A percentile compares a stretch with the other conserved stretches of the same genome.
These are phyloP conservation scores for Litoditis marina DNA, from an alignment of 2,888 invertebrate genomes.

Conservation along the genomic window DNA sequence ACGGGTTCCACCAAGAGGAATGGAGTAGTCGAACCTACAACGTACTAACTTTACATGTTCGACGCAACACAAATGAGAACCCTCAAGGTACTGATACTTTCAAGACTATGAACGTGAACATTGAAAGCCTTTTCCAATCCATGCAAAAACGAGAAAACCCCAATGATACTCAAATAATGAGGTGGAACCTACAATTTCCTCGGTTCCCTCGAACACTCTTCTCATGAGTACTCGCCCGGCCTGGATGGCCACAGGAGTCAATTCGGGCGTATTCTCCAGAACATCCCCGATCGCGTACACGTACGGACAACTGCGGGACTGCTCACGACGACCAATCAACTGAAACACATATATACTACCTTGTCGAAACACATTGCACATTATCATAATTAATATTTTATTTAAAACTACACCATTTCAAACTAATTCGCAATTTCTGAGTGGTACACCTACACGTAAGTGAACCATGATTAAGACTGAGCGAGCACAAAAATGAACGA, in stretches of 20 bases:
- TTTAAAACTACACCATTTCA: no score
- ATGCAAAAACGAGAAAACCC: neutral
- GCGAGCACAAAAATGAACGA: no score
- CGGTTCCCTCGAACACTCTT: slow-evolving; percentile 62
- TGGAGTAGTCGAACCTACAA: neutral
- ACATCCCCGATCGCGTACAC: slow-evolving; percentile 90
- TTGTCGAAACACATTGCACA: neutral
- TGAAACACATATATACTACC: neutral
- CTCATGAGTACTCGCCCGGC: slow-evolving; percentile 83
- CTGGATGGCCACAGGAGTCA: slow-evolving; percentile 90
- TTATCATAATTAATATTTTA: no score
- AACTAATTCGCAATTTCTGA: no score
- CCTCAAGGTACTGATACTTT: no score
- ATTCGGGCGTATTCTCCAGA: slow-evolving; percentile 74
- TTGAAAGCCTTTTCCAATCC: no score
- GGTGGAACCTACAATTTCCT: slow-evolving; percentile 44
- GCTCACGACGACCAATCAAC: slow-evolving; percentile 68
- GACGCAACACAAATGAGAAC: no score
- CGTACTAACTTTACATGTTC: no score
- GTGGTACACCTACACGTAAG: no score
- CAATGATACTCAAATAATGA: neutral
- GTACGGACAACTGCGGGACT: slow-evolving; percentile 70
- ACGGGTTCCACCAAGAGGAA: neutral
- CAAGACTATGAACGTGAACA: no score
- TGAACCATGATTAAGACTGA: no score